Evolutionary conservation across 2,888 invertebrate genomes (phyloP).

Genomic region (Meiosimyza platycephala): DNA sequence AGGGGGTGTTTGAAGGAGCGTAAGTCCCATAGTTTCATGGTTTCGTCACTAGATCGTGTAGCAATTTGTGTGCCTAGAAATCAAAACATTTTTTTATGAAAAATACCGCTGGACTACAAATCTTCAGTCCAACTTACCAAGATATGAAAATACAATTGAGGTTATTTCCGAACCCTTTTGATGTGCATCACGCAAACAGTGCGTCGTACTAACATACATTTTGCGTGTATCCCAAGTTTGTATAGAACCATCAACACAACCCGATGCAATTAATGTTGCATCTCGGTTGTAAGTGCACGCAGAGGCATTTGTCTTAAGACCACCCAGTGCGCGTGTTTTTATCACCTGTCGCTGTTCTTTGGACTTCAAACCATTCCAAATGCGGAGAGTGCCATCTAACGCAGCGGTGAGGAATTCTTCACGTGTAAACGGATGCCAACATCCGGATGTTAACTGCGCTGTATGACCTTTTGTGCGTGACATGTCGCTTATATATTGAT

Average conservation of each 20-base stretch:
- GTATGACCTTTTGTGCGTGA: conserved; percentile 94
- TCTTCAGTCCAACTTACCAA: conserved; percentile 68
- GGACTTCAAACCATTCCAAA: conserved; percentile 89
- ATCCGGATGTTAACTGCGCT: conserved; percentile 87
- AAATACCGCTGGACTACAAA: background rate
- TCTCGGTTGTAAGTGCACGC: conserved; percentile 86
- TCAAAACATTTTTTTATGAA: background rate
- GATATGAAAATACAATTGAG: conserved; percentile 88
- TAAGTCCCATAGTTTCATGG: conserved; percentile 95
- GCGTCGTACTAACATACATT: conserved; percentile 88
- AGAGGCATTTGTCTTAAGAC: conserved; percentile 86
- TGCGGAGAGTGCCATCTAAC: conserved; percentile 90
- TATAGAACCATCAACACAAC: conserved; percentile 85
- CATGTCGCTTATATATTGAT: conserved; percentile 96
- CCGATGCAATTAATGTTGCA: conserved; percentile 89
- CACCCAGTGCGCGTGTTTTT: conserved; percentile 87
- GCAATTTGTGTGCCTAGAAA: conserved; percentile 69
- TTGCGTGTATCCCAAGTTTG: conserved; percentile 98
- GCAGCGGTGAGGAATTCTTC: conserved; percentile 96
- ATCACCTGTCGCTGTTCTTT: conserved; percentile 85
- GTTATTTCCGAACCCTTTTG: conserved; percentile 83
- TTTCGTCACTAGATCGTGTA: conserved; percentile 90
- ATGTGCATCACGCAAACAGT: conserved; percentile 84
- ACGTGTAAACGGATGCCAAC: conserved; percentile 92
- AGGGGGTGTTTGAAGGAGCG: conserved; percentile 84